Percentiles rank a stretch among this genome's conserved stretches.
Conservation (phyloP, 1,140 invertebrate species). For the Dolichoris vasculosae region DNA sequence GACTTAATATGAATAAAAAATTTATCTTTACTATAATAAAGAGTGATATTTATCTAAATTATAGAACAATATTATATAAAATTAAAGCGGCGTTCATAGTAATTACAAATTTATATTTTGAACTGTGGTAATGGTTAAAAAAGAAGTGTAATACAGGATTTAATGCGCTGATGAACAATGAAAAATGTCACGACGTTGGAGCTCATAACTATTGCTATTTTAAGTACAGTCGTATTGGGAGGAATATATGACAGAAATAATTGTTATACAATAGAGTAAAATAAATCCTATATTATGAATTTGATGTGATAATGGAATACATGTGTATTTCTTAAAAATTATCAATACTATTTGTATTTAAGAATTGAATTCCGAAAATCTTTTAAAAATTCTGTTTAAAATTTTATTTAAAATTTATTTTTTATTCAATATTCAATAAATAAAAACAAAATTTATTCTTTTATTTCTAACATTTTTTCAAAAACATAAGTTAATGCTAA, state of each 20-base stretch:
- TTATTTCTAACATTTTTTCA: too few species aligned
- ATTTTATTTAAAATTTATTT: too few species aligned
- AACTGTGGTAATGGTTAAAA: not conserved
- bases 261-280: slow-evolving; percentile 41
- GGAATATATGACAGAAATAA: slow-evolving; percentile 38
- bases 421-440: too few species aligned
- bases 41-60: not conserved
- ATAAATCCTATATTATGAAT: not conserved
- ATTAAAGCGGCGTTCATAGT: not conserved
- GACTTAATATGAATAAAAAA: not conserved
- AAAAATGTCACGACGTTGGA: slow-evolving; percentile 31
- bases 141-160: not conserved
- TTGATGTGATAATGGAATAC: not conserved
- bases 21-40: not conserved
- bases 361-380: not conserved
- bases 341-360: not conserved
- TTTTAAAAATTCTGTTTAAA: too few species aligned
- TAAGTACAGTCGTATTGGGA: slow-evolving; percentile 28
- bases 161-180: not conserved
- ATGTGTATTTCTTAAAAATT: not conserved
- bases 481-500: too few species aligned
- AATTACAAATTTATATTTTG: not conserved
- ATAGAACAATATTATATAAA: not conserved
- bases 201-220: slow-evolving; percentile 27
- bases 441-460: too few species aligned